Percentiles rank a stretch among this genome's conserved stretches.
These are phyloP conservation scores for Pyrocoelia pectoralis DNA, from an alignment of 2,888 invertebrate species.

Conservation along the genomic window DNA sequence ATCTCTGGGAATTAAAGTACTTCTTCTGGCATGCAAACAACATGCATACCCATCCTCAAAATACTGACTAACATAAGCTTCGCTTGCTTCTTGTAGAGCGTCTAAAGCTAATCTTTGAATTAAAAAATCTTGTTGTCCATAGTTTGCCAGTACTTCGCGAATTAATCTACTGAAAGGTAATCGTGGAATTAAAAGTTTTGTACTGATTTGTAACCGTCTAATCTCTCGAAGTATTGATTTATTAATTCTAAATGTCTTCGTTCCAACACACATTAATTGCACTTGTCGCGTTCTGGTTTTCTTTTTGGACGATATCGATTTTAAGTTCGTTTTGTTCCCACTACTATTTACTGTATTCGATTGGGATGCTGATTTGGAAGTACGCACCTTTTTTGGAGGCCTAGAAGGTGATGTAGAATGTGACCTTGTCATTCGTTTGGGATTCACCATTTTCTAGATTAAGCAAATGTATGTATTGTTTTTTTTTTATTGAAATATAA, in stretches of 20 bases:
- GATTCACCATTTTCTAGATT: too few relatives aligned
- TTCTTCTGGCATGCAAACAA: slow-evolving; percentile 58
- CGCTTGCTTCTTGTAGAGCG: slow-evolving; percentile 61
- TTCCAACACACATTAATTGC: slow-evolving; percentile 19
- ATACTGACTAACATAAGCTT: slow-evolving; percentile 61
- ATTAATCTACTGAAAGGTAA: slow-evolving; percentile 59
- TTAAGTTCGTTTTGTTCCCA: too few relatives aligned
- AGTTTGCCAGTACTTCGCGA: slow-evolving; percentile 54
- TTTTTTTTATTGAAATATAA: too few relatives aligned
- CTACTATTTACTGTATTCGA: too few relatives aligned
- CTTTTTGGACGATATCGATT: neutral
- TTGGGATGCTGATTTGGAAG: too few relatives aligned
- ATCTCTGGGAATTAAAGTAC: slow-evolving; percentile 60
- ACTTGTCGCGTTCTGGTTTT: neutral
- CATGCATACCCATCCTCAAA: slow-evolving; percentile 61
- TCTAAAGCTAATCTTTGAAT: slow-evolving; percentile 57
- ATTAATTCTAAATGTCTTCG: slow-evolving; percentile 25
- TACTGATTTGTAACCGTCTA: slow-evolving; percentile 44
- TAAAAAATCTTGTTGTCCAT: slow-evolving; percentile 34
- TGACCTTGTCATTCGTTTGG: too few relatives aligned
- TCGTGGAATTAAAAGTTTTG: slow-evolving; percentile 57
- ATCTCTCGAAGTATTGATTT: slow-evolving; percentile 46
- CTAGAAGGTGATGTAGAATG: too few relatives aligned
- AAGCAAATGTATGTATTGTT: too few relatives aligned
- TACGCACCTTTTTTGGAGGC: too few relatives aligned